Evolutionary conservation across 2,888 invertebrate genomes (phyloP).

Genomic region (Hydrotaea cyrtoneurina): DNA sequence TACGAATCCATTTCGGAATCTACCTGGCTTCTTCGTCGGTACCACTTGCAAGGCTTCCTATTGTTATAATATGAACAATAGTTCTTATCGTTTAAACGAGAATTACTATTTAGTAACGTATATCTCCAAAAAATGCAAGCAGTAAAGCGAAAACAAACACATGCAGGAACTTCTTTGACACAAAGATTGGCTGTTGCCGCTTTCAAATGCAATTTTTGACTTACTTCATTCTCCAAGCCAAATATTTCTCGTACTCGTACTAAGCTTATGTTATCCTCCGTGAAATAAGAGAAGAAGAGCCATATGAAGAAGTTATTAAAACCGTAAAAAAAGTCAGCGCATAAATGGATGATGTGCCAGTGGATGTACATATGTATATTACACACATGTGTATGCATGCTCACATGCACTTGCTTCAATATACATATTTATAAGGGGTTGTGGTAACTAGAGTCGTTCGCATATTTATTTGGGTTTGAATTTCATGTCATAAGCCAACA

Average conservation of each 20-base stretch:
- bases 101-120: too few relatives aligned
- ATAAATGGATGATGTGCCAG: not conserved
- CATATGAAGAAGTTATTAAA: conserved; percentile 59
- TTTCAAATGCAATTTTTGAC: not conserved
- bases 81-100: too few relatives aligned
- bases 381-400: too few relatives aligned
- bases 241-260: not conserved
- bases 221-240: not conserved
- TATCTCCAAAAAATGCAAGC: too few relatives aligned
- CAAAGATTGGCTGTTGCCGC: not conserved
- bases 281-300: conserved; percentile 25
- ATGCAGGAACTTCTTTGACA: too few relatives aligned
- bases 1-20: too few relatives aligned
- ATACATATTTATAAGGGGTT: not conserved
- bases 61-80: too few relatives aligned
- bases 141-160: too few relatives aligned
- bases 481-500: conserved; percentile 65
- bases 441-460: too few relatives aligned
- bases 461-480: conserved; percentile 55
- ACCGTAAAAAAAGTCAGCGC: conserved; percentile 20
- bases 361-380: not conserved
- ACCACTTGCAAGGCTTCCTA: too few relatives aligned
- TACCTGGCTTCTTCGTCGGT: too few relatives aligned
- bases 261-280: conserved; percentile 45
- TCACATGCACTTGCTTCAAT: too few relatives aligned